Base-by-base conservation (phyloP, 1,140 invertebrate species). In the Brachionus asplanchnoidis region DNA sequence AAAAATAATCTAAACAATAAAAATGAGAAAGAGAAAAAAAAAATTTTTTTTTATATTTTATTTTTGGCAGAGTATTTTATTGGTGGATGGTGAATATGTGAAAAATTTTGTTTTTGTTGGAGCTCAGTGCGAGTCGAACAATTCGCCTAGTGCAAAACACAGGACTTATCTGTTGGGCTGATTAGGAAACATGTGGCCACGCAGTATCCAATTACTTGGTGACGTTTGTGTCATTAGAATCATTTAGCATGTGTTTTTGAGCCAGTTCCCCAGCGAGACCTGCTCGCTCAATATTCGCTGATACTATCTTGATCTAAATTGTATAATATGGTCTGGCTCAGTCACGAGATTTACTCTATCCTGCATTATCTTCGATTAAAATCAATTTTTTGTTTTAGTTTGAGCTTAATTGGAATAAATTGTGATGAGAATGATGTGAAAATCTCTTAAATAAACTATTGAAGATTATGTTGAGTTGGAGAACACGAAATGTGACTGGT, bases 381-480 rank as follows among this genome's bases (percentile, higher is more conserved):
- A 77, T 77, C 73, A 77, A 28, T 26, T 77, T n/a, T 46, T 50
- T 77, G 42, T 77, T 50, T 77, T 23, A 50, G 28, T 50, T 77
- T 77, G 20, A 77, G 73, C 42, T 77, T 77, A 77, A 77, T 77
- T 77, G 46, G 44, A 53, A n/a, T 77, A 77, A 77, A 77, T 77
- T 77, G 42, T 53, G 26, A 50, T 50, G 46, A 26, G 17, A 73
- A 73, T 77, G 20, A 14, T 75, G n/a, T n/a, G 36, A n/a, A 36
- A 70, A 70, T 70, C 66, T 70, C 32, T 70, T 36, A 70, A 70
- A 70, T 40, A 70, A 70, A 70, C 36, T 40, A 7, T 36, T 0
- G 8, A 9, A 60, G 53, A 60, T 60, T 60, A 23, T 36, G 4
- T 36, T 5, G 32, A 0, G 32, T 7, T 36, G 26, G 26, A 36